A percentile compares a stretch with the other conserved stretches of the same genome.
Evolutionary conservation across 2,797 vertebrate species (phyloP).

Genomic region (Botia kubotai): DNA sequence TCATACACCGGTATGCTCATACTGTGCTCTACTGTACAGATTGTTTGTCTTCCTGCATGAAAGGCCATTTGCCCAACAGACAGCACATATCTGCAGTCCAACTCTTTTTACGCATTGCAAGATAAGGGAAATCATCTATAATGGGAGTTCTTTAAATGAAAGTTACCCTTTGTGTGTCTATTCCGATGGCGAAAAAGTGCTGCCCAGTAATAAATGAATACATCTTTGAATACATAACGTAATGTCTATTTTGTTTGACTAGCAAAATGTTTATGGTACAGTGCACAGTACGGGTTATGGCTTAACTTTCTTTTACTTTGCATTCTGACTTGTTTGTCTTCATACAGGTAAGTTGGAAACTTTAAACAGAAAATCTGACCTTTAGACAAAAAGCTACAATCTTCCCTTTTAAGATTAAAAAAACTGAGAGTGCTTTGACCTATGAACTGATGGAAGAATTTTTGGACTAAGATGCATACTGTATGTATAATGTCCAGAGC

Average conservation of each 20-base stretch:
- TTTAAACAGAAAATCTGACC: conserved; percentile 5
- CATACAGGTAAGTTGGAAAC: neutral
- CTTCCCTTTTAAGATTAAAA: neutral
- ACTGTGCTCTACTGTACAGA: conserved; percentile 32
- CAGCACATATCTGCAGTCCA: neutral
- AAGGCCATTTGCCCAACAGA: conserved; percentile 26
- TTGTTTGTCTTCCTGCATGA: conserved; percentile 28
- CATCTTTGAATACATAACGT: conserved; percentile 19
- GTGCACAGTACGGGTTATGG: neutral
- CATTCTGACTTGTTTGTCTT: conserved; percentile 15
- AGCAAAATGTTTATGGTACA: neutral
- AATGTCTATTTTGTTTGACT: neutral
- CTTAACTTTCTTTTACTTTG: conserved; percentile 3
- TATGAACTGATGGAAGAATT: neutral
- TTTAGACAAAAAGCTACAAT: neutral
- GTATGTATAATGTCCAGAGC: neutral
- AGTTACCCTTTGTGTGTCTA: neutral
- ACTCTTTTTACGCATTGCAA: conserved; percentile 5
- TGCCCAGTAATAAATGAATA: neutral
- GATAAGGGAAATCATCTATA: conserved; percentile 33
- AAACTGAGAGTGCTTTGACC: neutral
- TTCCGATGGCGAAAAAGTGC: neutral
- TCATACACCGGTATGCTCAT: conserved; percentile 23
- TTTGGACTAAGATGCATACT: neutral
- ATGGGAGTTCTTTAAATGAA: neutral